Evolutionary conservation across 1,140 invertebrate genomes (phyloP), one percentile per base, ranked within the genome.

Genomic region (Theocolax elegans): DNA sequence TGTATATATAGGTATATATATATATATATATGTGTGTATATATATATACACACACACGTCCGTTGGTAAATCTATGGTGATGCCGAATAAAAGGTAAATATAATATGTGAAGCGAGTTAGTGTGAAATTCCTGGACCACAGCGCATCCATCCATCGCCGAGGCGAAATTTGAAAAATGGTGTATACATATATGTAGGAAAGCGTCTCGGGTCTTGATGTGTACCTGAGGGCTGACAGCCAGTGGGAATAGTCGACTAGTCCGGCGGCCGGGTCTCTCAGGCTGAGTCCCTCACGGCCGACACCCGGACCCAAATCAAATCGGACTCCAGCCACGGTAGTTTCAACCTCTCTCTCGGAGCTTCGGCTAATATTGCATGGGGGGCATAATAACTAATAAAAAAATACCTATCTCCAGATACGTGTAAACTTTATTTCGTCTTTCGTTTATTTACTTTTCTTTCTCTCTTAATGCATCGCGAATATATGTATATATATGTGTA

Each of bases 191-290:
- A n/a, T 60, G 66, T 69, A 77, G 77, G 77, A 79, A 81, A 81
- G 79, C 79, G 78, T 80, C 80, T 77, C 62, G 25, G 62, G 44
- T 3, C 42, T 77, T 76, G 62, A 79, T 79, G 78, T n/a, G n/a
- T 85, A 86, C 85, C 84, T 85, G 81, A 85, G 82, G 83, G 84
- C 83, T 77, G 78, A 84, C 77, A 86, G 83, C 85, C 85, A 87
- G 78, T 87, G 83, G 80, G 83, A 84, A 84, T 87, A 87, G 82
- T 86, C 81, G 81, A 87, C 83, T 75, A 86, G 80, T 84, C 85
- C 85, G 76, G 84, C 84, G 72, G 83, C 76, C 60, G 85, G 85
- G 74, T 85, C 83, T 82, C 83, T 82, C 75, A 86, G 79, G 80
- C 84, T 85, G 75, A 85, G 84, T 82, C 85, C 85, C 76, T 85